These are phyloP conservation scores for Lepidochitona cinerea DNA, from an alignment of 2,888 invertebrate species.

Conservation along the genomic window DNA sequence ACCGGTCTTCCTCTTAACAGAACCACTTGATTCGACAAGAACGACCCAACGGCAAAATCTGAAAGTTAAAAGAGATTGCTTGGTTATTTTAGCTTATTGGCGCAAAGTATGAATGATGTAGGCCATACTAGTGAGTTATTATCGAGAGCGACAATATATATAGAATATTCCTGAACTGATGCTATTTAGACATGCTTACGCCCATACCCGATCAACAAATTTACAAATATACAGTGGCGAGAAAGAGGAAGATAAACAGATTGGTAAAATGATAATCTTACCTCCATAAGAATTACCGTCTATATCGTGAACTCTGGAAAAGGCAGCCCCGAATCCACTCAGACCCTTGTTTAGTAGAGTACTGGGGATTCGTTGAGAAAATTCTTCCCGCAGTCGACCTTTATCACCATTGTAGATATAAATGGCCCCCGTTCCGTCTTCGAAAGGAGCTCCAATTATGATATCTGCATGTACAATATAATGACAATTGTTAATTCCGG, in stretches of 20 bases:
- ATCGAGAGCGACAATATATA: too few species aligned
- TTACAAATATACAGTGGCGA: too few species aligned
- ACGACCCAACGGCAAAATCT: conserved; percentile 8
- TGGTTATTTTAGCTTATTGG: too few species aligned
- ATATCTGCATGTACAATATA: too few species aligned
- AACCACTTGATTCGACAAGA: background rate
- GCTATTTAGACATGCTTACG: too few species aligned
- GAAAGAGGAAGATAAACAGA: too few species aligned
- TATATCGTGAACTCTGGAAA: background rate
- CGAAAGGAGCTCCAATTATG: conserved; percentile 19
- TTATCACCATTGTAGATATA: background rate
- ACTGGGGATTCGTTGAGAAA: background rate
- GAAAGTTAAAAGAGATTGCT: background rate
- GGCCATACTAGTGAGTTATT: too few species aligned
- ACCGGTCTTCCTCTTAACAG: background rate
- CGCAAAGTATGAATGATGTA: too few species aligned
- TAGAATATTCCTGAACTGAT: too few species aligned
- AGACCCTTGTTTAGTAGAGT: background rate
- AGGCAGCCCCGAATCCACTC: background rate
- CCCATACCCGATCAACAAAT: too few species aligned
- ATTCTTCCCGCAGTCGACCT: background rate
- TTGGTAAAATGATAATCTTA: too few species aligned
- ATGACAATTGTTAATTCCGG: too few species aligned
- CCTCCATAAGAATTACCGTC: background rate
- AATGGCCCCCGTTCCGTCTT: conserved; percentile 13